Conservation (phyloP, 2,888 invertebrate species). For the Spilarctia lutea region DNA sequence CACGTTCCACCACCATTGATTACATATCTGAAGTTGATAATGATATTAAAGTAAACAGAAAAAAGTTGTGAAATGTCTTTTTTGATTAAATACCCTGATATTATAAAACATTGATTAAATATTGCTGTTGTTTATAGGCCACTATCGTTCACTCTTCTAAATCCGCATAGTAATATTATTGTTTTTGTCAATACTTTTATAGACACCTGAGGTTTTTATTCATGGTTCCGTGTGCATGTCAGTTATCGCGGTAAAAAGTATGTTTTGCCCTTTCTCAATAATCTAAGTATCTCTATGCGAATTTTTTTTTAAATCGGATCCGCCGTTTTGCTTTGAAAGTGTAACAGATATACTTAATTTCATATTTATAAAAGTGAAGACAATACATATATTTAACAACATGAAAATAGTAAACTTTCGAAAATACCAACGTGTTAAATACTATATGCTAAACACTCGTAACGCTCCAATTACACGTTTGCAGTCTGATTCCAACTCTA, state of each 20-base stretch:
- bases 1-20: neutral
- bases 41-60: neutral
- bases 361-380: too few species aligned
- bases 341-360: too few species aligned
- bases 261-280: too few species aligned
- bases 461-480: neutral
- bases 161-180: neutral
- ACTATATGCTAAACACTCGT: neutral
- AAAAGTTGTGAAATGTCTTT: neutral
- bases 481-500: neutral
- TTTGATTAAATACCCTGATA: neutral
- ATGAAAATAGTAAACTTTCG: neutral
- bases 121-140: neutral
- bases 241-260: too few species aligned
- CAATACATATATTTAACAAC: neutral
- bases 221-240: too few species aligned
- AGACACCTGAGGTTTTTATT: neutral
- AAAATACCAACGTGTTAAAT: neutral
- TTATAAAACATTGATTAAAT: neutral
- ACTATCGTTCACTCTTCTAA: neutral
- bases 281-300: too few species aligned
- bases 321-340: too few species aligned
- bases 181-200: neutral
- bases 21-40: constrained; percentile 1
- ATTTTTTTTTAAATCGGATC: too few species aligned